phyloP scores from a whole-genome alignment of 1,140 invertebrate species.

The Tenebrio molitor region DNA sequence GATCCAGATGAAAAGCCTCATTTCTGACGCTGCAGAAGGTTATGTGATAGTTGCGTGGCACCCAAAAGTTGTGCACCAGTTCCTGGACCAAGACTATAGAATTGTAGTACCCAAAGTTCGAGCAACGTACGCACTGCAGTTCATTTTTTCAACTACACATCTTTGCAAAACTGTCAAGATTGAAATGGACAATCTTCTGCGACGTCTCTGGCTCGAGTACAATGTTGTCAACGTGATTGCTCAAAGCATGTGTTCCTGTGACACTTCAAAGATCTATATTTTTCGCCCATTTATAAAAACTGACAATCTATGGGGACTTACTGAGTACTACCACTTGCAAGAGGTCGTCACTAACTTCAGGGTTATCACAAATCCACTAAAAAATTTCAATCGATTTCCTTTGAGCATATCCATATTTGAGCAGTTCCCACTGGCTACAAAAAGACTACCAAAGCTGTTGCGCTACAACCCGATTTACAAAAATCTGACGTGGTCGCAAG shows the following conservation, averaged over 20 bases:
- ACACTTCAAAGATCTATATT: background rate
- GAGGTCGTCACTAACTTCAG: background rate
- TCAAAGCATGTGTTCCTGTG: background rate
- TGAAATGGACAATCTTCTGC: background rate
- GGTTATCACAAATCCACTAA: background rate
- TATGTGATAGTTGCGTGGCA: background rate
- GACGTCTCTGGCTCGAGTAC: background rate
- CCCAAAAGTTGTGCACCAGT: background rate
- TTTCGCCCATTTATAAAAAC: background rate
- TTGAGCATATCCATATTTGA: too few species aligned
- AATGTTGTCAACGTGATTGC: background rate
- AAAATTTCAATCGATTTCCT: background rate
- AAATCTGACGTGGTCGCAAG: too few species aligned
- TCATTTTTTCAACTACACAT: background rate
- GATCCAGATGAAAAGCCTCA: background rate
- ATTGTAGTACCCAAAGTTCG: background rate
- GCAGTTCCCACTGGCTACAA: too few species aligned
- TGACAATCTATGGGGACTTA: background rate
- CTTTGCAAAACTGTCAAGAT: background rate
- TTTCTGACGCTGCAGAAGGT: background rate
- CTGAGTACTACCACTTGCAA: background rate
- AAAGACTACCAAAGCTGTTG: too few species aligned
- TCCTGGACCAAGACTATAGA: background rate
- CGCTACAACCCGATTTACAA: constrained; percentile 24
- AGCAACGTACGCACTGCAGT: background rate